phyloP scores from a whole-genome alignment of 2,797 vertebrate species.

The Sebastes elongatus region DNA sequence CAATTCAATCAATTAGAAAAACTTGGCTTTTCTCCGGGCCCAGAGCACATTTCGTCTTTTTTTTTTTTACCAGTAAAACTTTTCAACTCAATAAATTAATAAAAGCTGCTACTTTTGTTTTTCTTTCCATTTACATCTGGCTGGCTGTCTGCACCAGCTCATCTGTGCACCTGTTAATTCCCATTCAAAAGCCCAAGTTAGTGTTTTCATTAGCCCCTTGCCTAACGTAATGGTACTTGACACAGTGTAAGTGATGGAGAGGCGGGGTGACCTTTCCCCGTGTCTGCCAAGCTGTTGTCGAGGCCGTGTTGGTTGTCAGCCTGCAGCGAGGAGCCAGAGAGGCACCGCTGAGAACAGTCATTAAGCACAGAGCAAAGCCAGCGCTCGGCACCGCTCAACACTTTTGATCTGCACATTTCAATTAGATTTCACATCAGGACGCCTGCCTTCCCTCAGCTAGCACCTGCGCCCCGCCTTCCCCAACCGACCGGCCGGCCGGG shows the following conservation, averaged over 20 bases:
- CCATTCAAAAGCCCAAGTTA: conserved; percentile 62
- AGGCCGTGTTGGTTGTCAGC: conserved; percentile 67
- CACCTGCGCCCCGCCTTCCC: conserved; percentile 75
- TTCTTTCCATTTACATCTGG: conserved; percentile 12
- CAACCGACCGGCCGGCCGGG: conserved; percentile 44
- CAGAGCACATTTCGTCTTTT: neutral
- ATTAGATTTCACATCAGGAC: conserved; percentile 86
- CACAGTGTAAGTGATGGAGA: conserved; percentile 77
- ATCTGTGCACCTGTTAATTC: conserved; percentile 69
- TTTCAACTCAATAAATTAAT: conserved; percentile 8
- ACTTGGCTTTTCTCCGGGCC: neutral
- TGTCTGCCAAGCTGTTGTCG: conserved; percentile 75
- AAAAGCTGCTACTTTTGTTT: conserved; percentile 30
- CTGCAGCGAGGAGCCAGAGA: conserved; percentile 65
- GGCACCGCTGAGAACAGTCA: conserved; percentile 76
- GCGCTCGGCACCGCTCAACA: conserved; percentile 71
- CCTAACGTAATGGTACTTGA: conserved; percentile 72
- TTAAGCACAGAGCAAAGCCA: conserved; percentile 78
- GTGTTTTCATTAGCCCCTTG: conserved; percentile 71
- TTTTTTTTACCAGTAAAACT: neutral
- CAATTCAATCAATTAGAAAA: neutral
- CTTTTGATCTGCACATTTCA: conserved; percentile 86
- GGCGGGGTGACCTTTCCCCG: conserved; percentile 79
- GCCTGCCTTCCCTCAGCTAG: conserved; percentile 78
- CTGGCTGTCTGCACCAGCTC: conserved; percentile 17